These are phyloP conservation scores for Luscinia luscinia DNA, from an alignment of 2,797 vertebrate species.

Conservation along the genomic window DNA sequence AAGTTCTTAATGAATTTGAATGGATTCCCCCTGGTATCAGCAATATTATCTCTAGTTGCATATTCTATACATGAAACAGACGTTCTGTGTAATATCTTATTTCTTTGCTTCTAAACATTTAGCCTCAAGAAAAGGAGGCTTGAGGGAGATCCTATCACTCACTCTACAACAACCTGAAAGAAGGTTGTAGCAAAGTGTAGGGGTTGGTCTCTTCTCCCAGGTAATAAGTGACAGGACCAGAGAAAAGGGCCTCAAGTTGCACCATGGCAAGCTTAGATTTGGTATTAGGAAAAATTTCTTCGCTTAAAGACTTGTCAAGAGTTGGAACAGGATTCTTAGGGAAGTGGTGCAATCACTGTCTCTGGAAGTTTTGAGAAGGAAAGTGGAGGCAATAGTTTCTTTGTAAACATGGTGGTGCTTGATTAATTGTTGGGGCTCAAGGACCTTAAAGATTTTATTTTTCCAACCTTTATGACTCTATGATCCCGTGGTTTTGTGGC, in stretches of 20 bases:
- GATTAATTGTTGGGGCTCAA: not conserved
- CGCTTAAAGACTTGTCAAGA: not conserved
- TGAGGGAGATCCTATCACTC: fast-evolving
- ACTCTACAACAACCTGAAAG: not conserved
- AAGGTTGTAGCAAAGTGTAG: not conserved
- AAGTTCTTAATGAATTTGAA: not conserved
- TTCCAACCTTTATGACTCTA: not conserved
- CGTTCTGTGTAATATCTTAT: not conserved
- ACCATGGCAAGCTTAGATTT: not conserved
- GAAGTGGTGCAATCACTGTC: not conserved
- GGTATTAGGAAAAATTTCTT: not conserved
- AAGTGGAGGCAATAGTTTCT: not conserved
- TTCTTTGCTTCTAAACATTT: not conserved
- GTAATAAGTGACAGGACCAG: not conserved
- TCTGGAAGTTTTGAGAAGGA: not conserved
- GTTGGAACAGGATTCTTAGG: not conserved
- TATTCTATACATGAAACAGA: not conserved
- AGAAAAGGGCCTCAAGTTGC: not conserved
- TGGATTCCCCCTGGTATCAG: not conserved
- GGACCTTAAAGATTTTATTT: not conserved
- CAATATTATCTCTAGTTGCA: not conserved
- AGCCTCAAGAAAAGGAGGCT: not conserved
- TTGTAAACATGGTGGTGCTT: fast-evolving
- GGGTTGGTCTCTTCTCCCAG: fast-evolving
- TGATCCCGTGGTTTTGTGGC: not conserved